Conservation (phyloP, 2,888 invertebrate genomes). For the Euzophera pinguis region DNA sequence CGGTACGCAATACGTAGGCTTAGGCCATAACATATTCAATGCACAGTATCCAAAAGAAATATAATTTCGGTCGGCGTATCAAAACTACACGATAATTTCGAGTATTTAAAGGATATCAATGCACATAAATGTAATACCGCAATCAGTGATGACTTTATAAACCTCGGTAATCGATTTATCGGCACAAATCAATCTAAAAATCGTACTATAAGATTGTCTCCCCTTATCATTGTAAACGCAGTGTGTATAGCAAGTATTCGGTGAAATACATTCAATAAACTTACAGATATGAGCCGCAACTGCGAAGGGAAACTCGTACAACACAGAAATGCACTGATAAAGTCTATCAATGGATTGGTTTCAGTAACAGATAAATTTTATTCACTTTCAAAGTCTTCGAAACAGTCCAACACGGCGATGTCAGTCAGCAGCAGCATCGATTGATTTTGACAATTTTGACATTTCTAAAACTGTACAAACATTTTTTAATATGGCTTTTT, state of each 20-base stretch:
- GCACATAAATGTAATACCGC: constrained; percentile 24
- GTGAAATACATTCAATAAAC: constrained; percentile 26
- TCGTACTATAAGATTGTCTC: not conserved
- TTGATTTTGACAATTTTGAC: too few species aligned
- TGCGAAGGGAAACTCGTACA: constrained; percentile 28
- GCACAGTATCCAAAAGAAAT: not conserved
- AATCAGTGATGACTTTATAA: constrained; percentile 26
- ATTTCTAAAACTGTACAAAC: too few species aligned
- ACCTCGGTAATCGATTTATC: constrained; percentile 16
- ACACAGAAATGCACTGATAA: constrained; percentile 42
- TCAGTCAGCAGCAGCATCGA: not conserved
- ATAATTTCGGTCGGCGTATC: not conserved
- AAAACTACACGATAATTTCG: not conserved
- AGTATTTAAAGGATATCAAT: constrained; percentile 20
- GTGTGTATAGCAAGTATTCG: too few species aligned
- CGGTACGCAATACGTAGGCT: too few species aligned
- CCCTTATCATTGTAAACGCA: not conserved
- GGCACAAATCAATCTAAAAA: constrained; percentile 17
- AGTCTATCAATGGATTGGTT: constrained; percentile 34
- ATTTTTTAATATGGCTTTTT: too few species aligned
- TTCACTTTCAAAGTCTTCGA: constrained; percentile 23
- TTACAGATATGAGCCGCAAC: constrained; percentile 40
- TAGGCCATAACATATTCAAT: not conserved
- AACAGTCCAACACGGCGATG: not conserved
- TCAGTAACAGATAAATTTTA: constrained; percentile 28